Evolutionary conservation across 1,140 invertebrate species (phyloP).

Genomic region (Bombus superbus): DNA sequence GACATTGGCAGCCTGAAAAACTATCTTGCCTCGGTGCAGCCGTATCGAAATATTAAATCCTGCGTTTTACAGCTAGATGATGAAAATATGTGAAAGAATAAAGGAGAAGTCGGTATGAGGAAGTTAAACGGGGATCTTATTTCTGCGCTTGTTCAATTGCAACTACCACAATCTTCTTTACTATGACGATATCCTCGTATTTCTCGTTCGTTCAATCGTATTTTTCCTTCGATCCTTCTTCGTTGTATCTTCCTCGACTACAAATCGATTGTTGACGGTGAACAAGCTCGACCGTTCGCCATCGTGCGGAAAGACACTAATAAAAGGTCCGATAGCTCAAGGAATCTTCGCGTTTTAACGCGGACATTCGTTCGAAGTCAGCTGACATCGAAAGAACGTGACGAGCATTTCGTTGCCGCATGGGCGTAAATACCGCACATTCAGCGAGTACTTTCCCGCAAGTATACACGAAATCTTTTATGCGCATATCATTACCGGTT

Average conservation of each 20-base stretch:
- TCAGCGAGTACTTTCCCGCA: conserved; percentile 4
- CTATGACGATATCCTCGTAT: not conserved
- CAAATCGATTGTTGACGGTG: not conserved
- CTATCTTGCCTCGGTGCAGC: not conserved
- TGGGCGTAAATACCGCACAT: conserved; percentile 52
- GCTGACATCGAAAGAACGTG: conserved; percentile 38
- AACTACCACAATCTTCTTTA: not conserved
- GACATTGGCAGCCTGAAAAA: not conserved
- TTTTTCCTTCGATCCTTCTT: not conserved
- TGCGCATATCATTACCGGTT: conserved; percentile 28
- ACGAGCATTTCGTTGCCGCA: conserved; percentile 24
- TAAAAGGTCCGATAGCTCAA: not conserved
- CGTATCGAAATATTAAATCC: not conserved
- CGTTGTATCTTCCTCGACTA: not conserved
- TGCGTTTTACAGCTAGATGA: not conserved
- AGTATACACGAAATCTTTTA: conserved; percentile 48
- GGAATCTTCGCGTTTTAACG: conserved; percentile 13
- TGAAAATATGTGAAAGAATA: not conserved
- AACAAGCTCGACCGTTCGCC: not conserved
- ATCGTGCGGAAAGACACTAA: not conserved
- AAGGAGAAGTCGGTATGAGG: not conserved
- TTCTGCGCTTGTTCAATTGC: not conserved
- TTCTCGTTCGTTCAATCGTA: not conserved
- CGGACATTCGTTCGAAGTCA: conserved; percentile 28
- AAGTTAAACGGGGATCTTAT: conserved; percentile 2